Evolutionary conservation across 2,797 vertebrate genomes (phyloP).

Genomic region (Platyrinchus mystaceus): DNA sequence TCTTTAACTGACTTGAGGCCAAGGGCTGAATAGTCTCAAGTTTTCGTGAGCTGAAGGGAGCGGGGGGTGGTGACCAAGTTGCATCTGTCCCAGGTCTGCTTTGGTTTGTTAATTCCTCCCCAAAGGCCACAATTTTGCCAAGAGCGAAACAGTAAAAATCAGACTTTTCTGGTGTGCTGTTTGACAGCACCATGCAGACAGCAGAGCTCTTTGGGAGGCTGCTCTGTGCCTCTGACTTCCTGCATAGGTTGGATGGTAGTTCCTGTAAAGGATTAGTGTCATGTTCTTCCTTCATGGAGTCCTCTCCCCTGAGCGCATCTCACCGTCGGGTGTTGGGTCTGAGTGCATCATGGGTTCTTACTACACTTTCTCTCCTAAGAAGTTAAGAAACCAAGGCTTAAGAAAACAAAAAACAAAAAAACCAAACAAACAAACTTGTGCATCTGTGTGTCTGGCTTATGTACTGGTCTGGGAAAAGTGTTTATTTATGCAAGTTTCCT

Average conservation of each 20-base stretch:
- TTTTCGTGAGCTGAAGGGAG: not conserved
- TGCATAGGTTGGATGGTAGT: not conserved
- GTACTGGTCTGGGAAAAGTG: not conserved
- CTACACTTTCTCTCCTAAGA: not conserved
- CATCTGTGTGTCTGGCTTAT: constrained; percentile 1
- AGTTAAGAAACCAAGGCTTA: constrained; percentile 1
- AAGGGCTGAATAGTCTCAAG: not conserved
- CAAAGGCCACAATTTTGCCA: not conserved
- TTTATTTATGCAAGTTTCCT: constrained; percentile 13
- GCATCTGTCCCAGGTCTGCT: not conserved
- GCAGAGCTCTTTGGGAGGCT: not conserved
- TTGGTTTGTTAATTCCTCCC: not conserved
- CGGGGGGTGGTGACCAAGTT: not conserved
- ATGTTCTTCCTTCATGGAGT: not conserved
- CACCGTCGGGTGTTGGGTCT: not conserved
- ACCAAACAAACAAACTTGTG: not conserved
- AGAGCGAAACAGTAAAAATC: not conserved
- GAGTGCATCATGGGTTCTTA: not conserved
- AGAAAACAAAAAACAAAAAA: not conserved
- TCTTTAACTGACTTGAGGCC: not conserved
- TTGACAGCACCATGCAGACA: not conserved
- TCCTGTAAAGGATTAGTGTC: not conserved
- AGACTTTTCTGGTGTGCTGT: not conserved
- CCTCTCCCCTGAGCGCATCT: not conserved
- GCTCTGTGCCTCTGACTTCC: not conserved